phyloP scores from a whole-genome alignment of 1,140 invertebrate species.

The Euglossa dilemma region DNA sequence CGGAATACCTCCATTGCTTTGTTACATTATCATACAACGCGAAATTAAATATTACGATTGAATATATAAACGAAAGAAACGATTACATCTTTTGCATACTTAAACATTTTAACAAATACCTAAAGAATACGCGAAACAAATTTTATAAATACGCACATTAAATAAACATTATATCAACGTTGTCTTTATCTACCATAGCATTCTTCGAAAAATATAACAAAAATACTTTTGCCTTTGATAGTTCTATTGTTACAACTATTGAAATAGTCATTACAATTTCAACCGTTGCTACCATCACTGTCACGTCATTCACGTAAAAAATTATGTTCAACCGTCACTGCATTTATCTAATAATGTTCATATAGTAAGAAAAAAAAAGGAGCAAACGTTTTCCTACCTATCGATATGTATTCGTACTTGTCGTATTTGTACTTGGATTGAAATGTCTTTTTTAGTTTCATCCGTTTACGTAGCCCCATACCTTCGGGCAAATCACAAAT shows the following conservation, averaged over 20 bases:
- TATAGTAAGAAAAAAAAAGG: neutral
- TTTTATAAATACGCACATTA: neutral
- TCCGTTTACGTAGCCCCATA: slow-evolving; percentile 8
- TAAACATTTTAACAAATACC: neutral
- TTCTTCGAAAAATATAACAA: neutral
- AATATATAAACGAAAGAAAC: neutral
- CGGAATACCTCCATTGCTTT: neutral
- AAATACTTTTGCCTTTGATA: neutral
- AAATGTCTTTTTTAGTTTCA: neutral
- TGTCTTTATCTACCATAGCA: neutral
- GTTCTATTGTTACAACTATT: neutral
- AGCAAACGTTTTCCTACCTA: neutral
- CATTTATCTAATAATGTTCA: neutral
- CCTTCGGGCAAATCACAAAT: neutral
- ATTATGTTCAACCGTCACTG: neutral
- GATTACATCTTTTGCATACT: neutral
- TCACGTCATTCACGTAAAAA: slow-evolving; percentile 2
- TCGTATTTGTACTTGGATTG: neutral
- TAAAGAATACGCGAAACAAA: neutral
- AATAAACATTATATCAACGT: neutral
- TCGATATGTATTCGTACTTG: too few species aligned
- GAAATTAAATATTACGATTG: neutral
- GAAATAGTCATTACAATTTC: neutral
- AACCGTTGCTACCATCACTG: neutral
- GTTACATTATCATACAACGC: neutral